Evolutionary conservation across 2,888 invertebrate genomes (phyloP).

Genomic region (Acrocyrtus sp.): DNA sequence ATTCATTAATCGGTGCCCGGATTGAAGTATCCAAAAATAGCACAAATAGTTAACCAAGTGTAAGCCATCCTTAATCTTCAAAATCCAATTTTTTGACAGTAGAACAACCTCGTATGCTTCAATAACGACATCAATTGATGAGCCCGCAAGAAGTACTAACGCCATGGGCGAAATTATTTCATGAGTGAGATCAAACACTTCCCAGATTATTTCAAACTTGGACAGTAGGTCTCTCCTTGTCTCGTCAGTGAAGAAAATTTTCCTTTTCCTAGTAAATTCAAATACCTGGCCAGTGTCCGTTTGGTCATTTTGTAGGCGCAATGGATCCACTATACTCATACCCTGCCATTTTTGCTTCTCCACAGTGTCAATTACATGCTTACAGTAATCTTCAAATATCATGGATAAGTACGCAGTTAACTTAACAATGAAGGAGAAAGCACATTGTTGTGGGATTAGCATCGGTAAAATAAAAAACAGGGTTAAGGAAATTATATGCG

Average conservation of each 20-base stretch:
- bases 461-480: not conserved
- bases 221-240: not conserved
- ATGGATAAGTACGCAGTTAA: not conserved
- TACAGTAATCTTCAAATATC: conserved; percentile 18
- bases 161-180: conserved; percentile 15
- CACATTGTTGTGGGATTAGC: not conserved
- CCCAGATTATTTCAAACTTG: conserved; percentile 19
- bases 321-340: not conserved
- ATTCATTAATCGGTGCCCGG: conserved; percentile 9
- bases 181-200: conserved; percentile 7
- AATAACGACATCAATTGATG: conserved; percentile 1
- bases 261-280: not conserved
- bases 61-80: not conserved
- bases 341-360: not conserved
- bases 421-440: not conserved
- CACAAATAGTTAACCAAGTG: conserved; percentile 13
- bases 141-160: conserved; percentile 1
- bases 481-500: not conserved
- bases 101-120: conserved; percentile 10
- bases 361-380: conserved; percentile 2
- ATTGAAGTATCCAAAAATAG: conserved; percentile 20
- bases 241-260: conserved; percentile 1
- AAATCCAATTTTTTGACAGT: not conserved
- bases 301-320: too few species aligned
- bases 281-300: not conserved